Conservation (phyloP, 2,888 invertebrate species). For the Choreutis nemorana region DNA sequence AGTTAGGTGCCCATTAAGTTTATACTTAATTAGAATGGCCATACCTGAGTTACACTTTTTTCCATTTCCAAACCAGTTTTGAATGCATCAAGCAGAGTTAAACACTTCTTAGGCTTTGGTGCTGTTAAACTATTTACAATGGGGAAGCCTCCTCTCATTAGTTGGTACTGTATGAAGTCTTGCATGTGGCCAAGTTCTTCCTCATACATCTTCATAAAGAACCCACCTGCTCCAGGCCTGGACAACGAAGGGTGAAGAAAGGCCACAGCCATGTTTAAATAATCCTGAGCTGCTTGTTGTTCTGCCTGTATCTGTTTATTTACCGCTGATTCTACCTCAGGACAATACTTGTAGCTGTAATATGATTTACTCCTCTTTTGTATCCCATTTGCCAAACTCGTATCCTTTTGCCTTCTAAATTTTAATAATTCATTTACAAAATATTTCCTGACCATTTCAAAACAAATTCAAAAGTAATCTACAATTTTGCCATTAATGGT, state of each 20-base stretch:
- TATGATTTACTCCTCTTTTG: no score
- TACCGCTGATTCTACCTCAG: constrained; percentile 20
- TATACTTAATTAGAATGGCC: no score
- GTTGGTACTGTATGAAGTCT: constrained; percentile 25
- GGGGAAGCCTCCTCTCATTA: constrained; percentile 22
- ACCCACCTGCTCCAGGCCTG: constrained; percentile 23
- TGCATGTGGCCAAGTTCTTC: constrained; percentile 28
- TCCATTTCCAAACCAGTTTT: constrained; percentile 22
- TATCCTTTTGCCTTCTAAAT: no score
- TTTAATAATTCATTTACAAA: no score
- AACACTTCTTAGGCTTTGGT: constrained; percentile 8
- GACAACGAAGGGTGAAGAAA: constrained; percentile 23
- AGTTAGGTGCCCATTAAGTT: no score
- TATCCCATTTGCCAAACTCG: no score
- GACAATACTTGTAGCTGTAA: constrained; percentile 17
- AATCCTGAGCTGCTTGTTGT: constrained; percentile 27
- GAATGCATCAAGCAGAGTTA: constrained; percentile 23
- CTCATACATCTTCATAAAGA: constrained; percentile 30
- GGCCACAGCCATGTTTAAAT: constrained; percentile 23
- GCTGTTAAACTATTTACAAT: constrained; percentile 15
- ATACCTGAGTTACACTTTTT: constrained; percentile 25
- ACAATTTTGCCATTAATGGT: no score
- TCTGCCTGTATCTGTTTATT: constrained; percentile 28
- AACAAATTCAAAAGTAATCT: no score
- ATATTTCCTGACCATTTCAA: no score